A percentile compares a stretch with the other conserved stretches of the same genome.
These are phyloP conservation scores for Lottia gigantea DNA, from an alignment of 2,888 invertebrate genomes.

Conservation along the genomic window DNA sequence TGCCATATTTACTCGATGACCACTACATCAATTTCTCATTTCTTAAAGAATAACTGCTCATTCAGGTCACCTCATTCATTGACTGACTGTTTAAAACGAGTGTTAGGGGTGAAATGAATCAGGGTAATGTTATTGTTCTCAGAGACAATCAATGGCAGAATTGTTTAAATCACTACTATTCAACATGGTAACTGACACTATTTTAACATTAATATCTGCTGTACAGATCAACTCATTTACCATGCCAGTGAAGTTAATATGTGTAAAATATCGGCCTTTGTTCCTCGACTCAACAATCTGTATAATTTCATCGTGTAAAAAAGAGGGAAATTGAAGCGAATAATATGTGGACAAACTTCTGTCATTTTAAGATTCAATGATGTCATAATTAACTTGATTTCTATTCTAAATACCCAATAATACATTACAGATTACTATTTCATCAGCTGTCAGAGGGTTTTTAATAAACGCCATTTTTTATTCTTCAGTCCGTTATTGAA, in stretches of 20 bases:
- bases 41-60: neutral
- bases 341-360: constrained; percentile 11
- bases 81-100: neutral
- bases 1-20: constrained; percentile 9
- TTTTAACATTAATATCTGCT: neutral
- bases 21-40: neutral
- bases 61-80: constrained; percentile 4
- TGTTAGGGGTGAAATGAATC: constrained; percentile 1
- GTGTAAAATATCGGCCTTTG: neutral
- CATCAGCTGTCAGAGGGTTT: too few relatives aligned
- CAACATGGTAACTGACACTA: constrained; percentile 5
- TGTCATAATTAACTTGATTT: constrained; percentile 5
- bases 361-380: constrained; percentile 1
- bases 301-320: constrained; percentile 1
- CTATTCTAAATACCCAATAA: too few relatives aligned
- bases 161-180: neutral
- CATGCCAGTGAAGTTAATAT: neutral
- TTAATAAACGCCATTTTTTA: too few relatives aligned
- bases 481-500: too few relatives aligned
- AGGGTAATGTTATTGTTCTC: neutral
- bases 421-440: too few relatives aligned
- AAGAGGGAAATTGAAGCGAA: neutral
- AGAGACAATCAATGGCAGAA: neutral
- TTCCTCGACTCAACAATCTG: neutral
- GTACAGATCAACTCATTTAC: too few relatives aligned